phyloP scores from a whole-genome alignment of 2,888 invertebrate species.

The Apodemia hepburni region DNA sequence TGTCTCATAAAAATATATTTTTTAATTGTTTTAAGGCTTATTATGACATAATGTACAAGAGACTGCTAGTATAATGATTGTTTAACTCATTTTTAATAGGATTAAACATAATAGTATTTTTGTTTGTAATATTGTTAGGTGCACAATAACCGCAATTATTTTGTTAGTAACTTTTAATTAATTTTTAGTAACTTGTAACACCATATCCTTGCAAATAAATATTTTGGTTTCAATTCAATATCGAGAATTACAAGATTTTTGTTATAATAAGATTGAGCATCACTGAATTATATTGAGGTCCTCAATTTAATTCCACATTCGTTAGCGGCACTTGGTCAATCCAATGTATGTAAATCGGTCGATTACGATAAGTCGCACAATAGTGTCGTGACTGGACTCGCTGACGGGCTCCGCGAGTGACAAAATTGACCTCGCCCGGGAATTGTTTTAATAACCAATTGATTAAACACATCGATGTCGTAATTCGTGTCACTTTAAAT shows the following conservation, averaged over 20 bases:
- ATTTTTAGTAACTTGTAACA: no score
- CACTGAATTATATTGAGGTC: background rate
- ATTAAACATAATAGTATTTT: no score
- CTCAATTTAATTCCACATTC: conserved; percentile 13
- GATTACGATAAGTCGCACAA: conserved; percentile 27
- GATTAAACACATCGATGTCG: conserved; percentile 17
- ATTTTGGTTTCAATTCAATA: no score
- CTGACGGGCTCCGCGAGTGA: conserved; percentile 16
- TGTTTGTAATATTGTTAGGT: no score
- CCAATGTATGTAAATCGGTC: conserved; percentile 26
- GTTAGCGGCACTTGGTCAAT: conserved; percentile 12
- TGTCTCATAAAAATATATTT: no score
- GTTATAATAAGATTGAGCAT: background rate
- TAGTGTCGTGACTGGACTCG: conserved; percentile 27
- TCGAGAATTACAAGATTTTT: background rate
- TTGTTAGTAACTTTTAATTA: no score
- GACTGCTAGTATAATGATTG: no score
- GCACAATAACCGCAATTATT: no score
- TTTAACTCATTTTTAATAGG: no score
- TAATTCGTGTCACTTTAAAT: conserved; percentile 15
- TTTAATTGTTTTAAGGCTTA: no score
- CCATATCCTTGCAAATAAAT: no score
- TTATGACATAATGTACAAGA: no score
- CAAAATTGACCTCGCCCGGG: conserved; percentile 14
- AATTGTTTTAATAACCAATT: conserved; percentile 19